Evolutionary conservation across 2,888 invertebrate species (phyloP).

Genomic region (Amiota communis): DNA sequence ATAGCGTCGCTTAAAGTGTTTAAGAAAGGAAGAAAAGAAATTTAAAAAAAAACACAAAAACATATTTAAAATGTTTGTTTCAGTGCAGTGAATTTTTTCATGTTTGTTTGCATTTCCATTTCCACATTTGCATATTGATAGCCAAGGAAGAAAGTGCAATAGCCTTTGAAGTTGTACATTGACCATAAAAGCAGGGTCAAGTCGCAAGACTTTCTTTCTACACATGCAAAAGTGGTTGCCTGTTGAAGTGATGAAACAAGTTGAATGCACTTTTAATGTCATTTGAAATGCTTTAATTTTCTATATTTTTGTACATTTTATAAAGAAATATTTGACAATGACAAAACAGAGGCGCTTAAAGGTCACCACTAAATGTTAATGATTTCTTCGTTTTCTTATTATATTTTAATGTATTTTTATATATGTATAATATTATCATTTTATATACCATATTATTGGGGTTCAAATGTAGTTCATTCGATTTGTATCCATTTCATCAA

Average conservation of each 20-base stretch:
- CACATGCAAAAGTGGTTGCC: background rate
- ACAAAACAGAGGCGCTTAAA: no score
- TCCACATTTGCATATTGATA: background rate
- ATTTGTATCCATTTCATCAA: no score
- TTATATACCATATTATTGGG: no score
- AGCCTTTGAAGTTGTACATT: slow-evolving; percentile 41
- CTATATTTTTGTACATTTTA: no score
- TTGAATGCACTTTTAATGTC: slow-evolving; percentile 44
- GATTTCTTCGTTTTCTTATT: no score
- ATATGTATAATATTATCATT: no score
- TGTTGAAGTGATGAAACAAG: slow-evolving; percentile 26
- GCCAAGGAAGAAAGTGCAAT: slow-evolving; percentile 12
- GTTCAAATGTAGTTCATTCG: no score
- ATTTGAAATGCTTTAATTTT: background rate
- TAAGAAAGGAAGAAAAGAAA: slow-evolving; percentile 20
- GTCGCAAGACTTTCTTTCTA: no score
- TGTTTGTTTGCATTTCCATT: slow-evolving; percentile 2
- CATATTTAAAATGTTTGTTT: background rate
- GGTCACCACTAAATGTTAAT: no score
- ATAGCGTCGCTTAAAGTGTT: slow-evolving; percentile 8
- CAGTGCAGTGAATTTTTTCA: slow-evolving; percentile 5
- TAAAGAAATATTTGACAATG: no score
- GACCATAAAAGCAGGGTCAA: slow-evolving; percentile 47
- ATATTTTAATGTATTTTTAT: no score
- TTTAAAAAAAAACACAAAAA: slow-evolving; percentile 24